These are phyloP conservation scores for Nemotelus pantherinus DNA, from an alignment of 2,888 invertebrate species.

Conservation along the genomic window DNA sequence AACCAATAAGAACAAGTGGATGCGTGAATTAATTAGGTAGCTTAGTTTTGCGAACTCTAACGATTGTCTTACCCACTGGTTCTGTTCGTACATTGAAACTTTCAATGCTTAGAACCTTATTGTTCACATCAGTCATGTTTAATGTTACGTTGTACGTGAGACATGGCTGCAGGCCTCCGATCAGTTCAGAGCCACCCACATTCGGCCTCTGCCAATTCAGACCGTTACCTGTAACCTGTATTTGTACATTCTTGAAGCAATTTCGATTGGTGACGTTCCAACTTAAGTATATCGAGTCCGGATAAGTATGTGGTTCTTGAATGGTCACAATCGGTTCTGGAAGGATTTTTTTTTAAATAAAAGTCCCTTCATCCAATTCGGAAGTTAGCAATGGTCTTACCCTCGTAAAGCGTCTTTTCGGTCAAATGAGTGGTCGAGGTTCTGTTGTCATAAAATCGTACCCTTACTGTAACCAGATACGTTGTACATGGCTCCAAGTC, in stretches of 20 bases:
- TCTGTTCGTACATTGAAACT: neutral
- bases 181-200: neutral
- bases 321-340: slow-evolving; percentile 7
- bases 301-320: neutral
- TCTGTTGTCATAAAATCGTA: slow-evolving; percentile 48
- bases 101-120: neutral
- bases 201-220: neutral
- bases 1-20: slow-evolving; percentile 3
- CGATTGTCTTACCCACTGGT: neutral
- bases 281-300: slow-evolving; percentile 30
- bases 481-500: slow-evolving; percentile 58
- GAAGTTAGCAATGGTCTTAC: slow-evolving; percentile 49
- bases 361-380: neutral
- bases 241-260: slow-evolving; percentile 21
- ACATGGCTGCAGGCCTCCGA: slow-evolving; percentile 44
- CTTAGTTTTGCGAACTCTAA: neutral
- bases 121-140: slow-evolving; percentile 31
- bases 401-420: slow-evolving; percentile 56
- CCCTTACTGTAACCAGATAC: slow-evolving; percentile 54
- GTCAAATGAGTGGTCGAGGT: slow-evolving; percentile 49
- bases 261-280: slow-evolving; percentile 29
- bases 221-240: neutral
- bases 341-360: neutral
- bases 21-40: neutral
- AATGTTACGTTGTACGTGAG: slow-evolving; percentile 14